Base-by-base conservation (phyloP, 2,113 vertebrate species). In the Neogobius melanostomus region DNA sequence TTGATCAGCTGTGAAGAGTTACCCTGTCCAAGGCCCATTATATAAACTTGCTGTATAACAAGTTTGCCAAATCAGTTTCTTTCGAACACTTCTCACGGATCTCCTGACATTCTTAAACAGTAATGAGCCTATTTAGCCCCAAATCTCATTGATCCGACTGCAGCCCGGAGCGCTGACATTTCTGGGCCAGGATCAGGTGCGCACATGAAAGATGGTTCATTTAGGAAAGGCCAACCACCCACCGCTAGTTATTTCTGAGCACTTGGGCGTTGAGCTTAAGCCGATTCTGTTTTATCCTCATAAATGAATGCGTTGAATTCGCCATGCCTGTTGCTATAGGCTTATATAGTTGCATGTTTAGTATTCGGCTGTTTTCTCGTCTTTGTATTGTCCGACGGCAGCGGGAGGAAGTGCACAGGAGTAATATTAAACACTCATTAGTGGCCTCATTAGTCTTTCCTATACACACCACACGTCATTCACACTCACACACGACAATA, bases 171-270 rank as follows among this genome's bases (percentile, higher is more conserved):
- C 71, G 60, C 60, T 85, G 82, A 85, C 79, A 81, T 87, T 86
- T 88, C 82, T 77, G 70, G 82, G 69, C 64, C 74, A 79, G 83
- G 47, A 72, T 71, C 76, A 79, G 75, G 82, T 82, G 68, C 46
- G 36, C 46, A 79, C 75, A 85, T 84, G 81, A 85, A 85, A 75
- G 71, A 69, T 62, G 75, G 68, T 77, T 83, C 67, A 84, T 72
- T 79, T 75, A 69, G 66, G 60, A 74, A 78, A 80, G 66, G 69
- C 71, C 71, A 77, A 67, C 75, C 77, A 59, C 81, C 72, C 50
- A 72, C 67, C 66, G 66, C 76, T 76, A 6, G n/a, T 82, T 85
- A 80, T 83, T 82, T 82, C 69, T 73, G 47, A 68, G 77, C 52
- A 79, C 68, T 56, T 47, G 49, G 21, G 51, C 69, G 47, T 57